These are phyloP conservation scores for Mungos mungo DNA, from an alignment of 2,113 vertebrate genomes.

Conservation along the genomic window DNA sequence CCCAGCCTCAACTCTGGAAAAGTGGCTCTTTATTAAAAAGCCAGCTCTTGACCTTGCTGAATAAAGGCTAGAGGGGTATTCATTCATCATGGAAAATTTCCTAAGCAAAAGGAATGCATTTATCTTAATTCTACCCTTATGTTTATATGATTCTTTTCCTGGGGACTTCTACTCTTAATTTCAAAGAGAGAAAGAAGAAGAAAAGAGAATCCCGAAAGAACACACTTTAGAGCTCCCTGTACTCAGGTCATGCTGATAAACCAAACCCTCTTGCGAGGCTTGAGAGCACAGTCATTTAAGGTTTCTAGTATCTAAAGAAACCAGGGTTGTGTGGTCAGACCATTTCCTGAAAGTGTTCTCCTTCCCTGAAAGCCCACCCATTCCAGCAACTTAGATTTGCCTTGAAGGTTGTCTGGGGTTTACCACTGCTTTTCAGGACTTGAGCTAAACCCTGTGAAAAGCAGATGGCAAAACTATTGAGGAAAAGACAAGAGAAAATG, in stretches of 20 bases:
- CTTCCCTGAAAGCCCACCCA: background rate
- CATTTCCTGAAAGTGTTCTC: background rate
- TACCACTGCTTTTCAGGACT: background rate
- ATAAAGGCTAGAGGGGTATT: constrained; percentile 77
- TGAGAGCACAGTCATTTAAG: background rate
- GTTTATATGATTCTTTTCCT: constrained; percentile 83
- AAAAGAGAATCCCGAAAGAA: constrained; percentile 24
- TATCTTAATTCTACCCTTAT: constrained; percentile 82
- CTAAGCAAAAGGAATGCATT: constrained; percentile 81
- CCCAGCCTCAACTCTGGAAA: background rate
- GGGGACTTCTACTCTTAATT: constrained; percentile 70
- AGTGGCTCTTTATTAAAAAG: constrained; percentile 29
- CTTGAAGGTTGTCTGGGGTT: background rate
- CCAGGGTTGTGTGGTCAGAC: background rate
- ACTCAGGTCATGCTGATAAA: background rate
- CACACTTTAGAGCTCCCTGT: background rate
- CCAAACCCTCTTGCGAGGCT: background rate
- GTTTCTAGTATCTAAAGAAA: background rate
- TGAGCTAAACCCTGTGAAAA: background rate
- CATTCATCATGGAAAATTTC: constrained; percentile 85
- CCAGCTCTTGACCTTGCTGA: constrained; percentile 75
- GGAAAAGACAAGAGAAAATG: background rate
- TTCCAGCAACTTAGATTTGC: background rate
- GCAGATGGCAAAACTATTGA: background rate
- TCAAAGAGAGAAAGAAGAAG: constrained; percentile 36